Conservation (phyloP, 1,140 invertebrate species). For the Zaprionus inermis region DNA sequence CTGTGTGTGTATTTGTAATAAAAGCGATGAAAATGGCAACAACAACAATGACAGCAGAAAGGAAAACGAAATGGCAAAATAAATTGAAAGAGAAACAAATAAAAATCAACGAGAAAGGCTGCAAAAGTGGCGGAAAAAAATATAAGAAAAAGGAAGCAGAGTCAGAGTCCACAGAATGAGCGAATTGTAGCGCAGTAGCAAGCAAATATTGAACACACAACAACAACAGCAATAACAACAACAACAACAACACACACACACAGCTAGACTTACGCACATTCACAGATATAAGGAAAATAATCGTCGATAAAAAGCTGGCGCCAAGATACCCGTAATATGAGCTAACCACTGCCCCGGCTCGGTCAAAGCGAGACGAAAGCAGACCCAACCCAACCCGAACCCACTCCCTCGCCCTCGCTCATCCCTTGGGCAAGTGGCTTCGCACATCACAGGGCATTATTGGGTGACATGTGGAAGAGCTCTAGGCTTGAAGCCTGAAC, state of each 20-base stretch:
- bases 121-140: conserved; percentile 79
- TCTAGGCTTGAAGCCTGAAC: conserved; percentile 69
- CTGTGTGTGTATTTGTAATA: conserved; percentile 74
- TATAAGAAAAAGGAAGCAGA: conserved; percentile 30
- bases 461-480: conserved; percentile 78
- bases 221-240: conserved; percentile 48
- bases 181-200: conserved; percentile 62
- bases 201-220: conserved; percentile 80
- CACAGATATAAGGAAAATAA: conserved; percentile 73
- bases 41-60: conserved; percentile 81
- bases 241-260: conserved; percentile 37
- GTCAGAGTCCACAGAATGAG: conserved; percentile 27
- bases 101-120: conserved; percentile 81
- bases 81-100: conserved; percentile 83
- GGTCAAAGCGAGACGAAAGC: conserved; percentile 25
- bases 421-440: conserved; percentile 67
- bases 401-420: background rate
- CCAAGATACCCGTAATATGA: conserved; percentile 82
- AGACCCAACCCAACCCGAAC: conserved; percentile 16
- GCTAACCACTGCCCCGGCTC: conserved; percentile 74
- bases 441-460: conserved; percentile 78
- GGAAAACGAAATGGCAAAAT: conserved; percentile 82
- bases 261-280: conserved; percentile 17
- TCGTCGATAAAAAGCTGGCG: conserved; percentile 81
- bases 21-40: conserved; percentile 82